Conservation (phyloP, 2,113 vertebrate genomes). For the Halichoeres trimaculatus region DNA sequence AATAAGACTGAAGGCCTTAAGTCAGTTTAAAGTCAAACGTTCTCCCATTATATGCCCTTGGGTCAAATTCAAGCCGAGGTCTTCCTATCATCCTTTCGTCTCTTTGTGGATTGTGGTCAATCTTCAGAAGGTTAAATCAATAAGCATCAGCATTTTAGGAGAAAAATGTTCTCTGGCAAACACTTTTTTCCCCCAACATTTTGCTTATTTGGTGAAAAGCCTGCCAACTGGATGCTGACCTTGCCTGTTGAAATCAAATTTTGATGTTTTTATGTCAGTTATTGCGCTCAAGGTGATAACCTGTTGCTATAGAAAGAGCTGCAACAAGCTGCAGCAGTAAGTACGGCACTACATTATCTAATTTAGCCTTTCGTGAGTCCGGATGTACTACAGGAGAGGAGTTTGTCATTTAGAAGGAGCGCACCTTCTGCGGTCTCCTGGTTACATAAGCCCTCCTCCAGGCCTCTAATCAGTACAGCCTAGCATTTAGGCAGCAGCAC, state of each 20-base stretch:
- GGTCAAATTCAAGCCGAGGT: slow-evolving; percentile 45
- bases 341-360: slow-evolving; percentile 14
- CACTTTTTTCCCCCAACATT: slow-evolving; percentile 50
- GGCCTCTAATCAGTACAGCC: slow-evolving; percentile 74
- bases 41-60: not conserved
- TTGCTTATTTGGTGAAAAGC: slow-evolving; percentile 31
- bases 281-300: not conserved
- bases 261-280: slow-evolving; percentile 1
- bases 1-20: slow-evolving; percentile 7
- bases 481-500: slow-evolving; percentile 75
- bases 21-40: slow-evolving; percentile 31
- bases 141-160: slow-evolving; percentile 49
- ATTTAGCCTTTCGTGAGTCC: slow-evolving; percentile 31
- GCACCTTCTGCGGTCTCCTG: slow-evolving; percentile 51
- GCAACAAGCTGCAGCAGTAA: slow-evolving; percentile 10
- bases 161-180: slow-evolving; percentile 41
- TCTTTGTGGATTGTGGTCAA: slow-evolving; percentile 51
- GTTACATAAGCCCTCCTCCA: slow-evolving; percentile 75
- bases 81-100: slow-evolving; percentile 49
- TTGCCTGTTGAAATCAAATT: slow-evolving; percentile 21
- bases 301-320: slow-evolving; percentile 14
- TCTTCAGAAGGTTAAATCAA: slow-evolving; percentile 51
- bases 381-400: slow-evolving; percentile 25
- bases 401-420: slow-evolving; percentile 53
- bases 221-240: slow-evolving; percentile 1